Percentiles rank a stretch among this genome's conserved stretches.
Evolutionary conservation across 1,140 invertebrate genomes (phyloP).

Genomic region (Pseudoatta argentina): DNA sequence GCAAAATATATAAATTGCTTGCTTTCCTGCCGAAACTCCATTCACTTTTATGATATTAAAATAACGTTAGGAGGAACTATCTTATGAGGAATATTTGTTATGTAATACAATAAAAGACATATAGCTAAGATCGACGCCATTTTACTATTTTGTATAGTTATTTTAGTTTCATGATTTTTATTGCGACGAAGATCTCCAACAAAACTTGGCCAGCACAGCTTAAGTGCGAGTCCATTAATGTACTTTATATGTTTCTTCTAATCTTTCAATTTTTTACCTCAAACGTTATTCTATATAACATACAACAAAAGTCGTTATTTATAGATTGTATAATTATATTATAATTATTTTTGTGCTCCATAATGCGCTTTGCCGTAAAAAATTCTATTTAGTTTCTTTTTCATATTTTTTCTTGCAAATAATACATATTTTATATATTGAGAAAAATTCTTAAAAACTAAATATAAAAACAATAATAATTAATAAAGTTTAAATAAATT

Average conservation of each 20-base stretch:
- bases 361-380: neutral
- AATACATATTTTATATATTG: neutral
- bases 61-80: neutral
- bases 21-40: neutral
- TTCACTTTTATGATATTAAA: neutral
- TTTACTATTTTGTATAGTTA: conserved; percentile 3
- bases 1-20: neutral
- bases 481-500: neutral
- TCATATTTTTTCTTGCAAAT: neutral
- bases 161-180: conserved; percentile 41
- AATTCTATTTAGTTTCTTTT: neutral
- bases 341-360: neutral
- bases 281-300: neutral
- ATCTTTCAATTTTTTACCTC: conserved; percentile 8
- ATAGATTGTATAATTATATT: neutral
- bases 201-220: conserved; percentile 13
- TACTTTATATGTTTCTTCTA: conserved; percentile 26
- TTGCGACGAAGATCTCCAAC: neutral
- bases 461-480: neutral
- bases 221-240: conserved; percentile 42
- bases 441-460: neutral
- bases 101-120: neutral
- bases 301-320: neutral
- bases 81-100: neutral
- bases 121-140: neutral